Base-by-base conservation (phyloP, 1,140 invertebrate genomes). In the Diorhabda elongata region DNA sequence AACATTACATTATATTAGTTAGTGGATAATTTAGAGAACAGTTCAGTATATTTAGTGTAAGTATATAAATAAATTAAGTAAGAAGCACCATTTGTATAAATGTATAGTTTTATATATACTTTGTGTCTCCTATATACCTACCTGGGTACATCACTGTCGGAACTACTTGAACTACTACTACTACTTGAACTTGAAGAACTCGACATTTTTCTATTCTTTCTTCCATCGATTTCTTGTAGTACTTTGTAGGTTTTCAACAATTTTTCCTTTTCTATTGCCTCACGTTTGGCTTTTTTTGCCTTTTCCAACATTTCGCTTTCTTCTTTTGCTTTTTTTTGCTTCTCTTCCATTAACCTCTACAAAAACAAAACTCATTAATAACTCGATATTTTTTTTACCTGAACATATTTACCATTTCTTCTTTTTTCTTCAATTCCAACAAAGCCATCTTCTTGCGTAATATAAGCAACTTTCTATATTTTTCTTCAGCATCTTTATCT, bases 381-480 rank as follows among this genome's bases (percentile, higher is more conserved):
- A 62, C 5, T 42, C 3, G 43, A 62, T 43, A 42, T 42, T 44
- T 8, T n/a, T 6, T 3, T 2, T 2, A 65, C 42, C 2, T 2
- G n/a, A 4, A 52, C 47, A 26, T 11, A 58, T 65, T 68, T 68
- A 78, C 77, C 60, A 77, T 70, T 69, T 80, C 79, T n/a, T 78
- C 78, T 42, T 76, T 76, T 69, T 80, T 81, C 62, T 79, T 79
- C 71, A 79, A 70, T 59, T 81, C 78, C 44, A 81, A 64, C 62
- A 85, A 80, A 74, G 85, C 84, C 83, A 86, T 85, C 70, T 86
- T 84, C 66, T 85, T 85, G 67, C 84, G 84, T 2, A 86, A 72
- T 59, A 86, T 74, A 61, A 85, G 72, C 0, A 85, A 74, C 68
- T 76, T 75, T 61, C 75, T 80, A 63, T 80, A 80, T 62, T 81